These are phyloP conservation scores for Chalcis sispes DNA, from an alignment of 2,888 invertebrate genomes.

Conservation along the genomic window DNA sequence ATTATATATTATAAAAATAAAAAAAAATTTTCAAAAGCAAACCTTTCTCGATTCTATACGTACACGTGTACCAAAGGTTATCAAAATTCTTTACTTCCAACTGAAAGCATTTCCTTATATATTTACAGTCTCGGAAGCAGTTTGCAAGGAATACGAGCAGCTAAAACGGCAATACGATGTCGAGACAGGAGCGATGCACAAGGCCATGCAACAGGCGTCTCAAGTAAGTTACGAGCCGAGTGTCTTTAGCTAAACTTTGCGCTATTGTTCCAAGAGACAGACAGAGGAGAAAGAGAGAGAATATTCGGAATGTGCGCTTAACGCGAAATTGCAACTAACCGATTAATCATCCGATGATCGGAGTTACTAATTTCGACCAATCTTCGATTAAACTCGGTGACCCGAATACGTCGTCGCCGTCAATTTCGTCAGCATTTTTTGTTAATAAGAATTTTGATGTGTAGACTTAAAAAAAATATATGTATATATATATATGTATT, in stretches of 20 bases:
- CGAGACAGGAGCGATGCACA: conserved; percentile 85
- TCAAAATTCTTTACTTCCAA: no score
- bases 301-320: not conserved
- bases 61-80: no score
- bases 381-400: not conserved
- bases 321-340: no score
- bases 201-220: conserved; percentile 83
- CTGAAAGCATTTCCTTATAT: not conserved
- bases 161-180: conserved; percentile 85
- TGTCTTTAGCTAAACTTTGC: not conserved
- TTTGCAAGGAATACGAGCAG: conserved; percentile 86
- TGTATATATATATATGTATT: no score
- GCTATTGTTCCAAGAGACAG: not conserved
- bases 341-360: conserved; percentile 8
- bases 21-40: no score
- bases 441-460: no score
- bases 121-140: conserved; percentile 82
- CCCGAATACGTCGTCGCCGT: not conserved
- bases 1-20: no score
- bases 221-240: conserved; percentile 69
- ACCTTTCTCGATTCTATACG: no score
- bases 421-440: no score
- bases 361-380: not conserved
- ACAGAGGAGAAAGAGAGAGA: not conserved
- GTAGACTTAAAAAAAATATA: no score